Base-by-base conservation (phyloP, 2,797 vertebrate genomes). In the Choloepus didactylus region DNA sequence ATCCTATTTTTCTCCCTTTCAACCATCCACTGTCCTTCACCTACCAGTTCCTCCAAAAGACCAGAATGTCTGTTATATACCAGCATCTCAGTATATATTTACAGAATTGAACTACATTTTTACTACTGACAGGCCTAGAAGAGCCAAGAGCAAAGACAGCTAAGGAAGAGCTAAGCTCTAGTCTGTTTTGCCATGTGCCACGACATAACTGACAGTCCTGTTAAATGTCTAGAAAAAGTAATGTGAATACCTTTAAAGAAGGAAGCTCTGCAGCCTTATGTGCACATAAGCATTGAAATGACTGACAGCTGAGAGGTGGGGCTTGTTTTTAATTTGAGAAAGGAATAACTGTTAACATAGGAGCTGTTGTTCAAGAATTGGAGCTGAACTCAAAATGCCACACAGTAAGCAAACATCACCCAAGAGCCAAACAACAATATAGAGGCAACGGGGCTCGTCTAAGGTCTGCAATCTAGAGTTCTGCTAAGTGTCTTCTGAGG, bases 181-280 rank as follows among this genome's bases (percentile, higher is more conserved):
- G 83, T 91, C n/a, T 87, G 64, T 80, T 94, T 89, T 89, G 80
- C 59, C 59, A 87, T 76, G 89, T 92, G 93, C 82, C 82, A 66
- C 2, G 85, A 91, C n/a, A 89, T 25, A 96, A 77, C 81, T 95
- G 88, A 95, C 89, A 97, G 84, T 84, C 66, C 51, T 90, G 83
- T 77, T 89, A 81, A 0, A 0, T 87, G 96, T 95, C 76, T 86
- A 95, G 93, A 44, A 82, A 82, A 87, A 72, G 90, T 41, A 8
- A 89, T 0, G 0, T 64, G 62, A 41, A 41, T 56, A 66, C 79
- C 62, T 0, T 89, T 64, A 92, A 95, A 84, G 44, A 67, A 56
- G 75, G 95, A 93, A 46, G 79, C 9, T 81, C 77, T 75, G 75
- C 80, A 96, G 91, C n/a, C 73, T 49, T 93, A 72, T 25, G 88